Evolutionary conservation across 2,797 vertebrate genomes (phyloP), one percentile per base, ranked within the genome.

Genomic region (Limosa lapponica): DNA sequence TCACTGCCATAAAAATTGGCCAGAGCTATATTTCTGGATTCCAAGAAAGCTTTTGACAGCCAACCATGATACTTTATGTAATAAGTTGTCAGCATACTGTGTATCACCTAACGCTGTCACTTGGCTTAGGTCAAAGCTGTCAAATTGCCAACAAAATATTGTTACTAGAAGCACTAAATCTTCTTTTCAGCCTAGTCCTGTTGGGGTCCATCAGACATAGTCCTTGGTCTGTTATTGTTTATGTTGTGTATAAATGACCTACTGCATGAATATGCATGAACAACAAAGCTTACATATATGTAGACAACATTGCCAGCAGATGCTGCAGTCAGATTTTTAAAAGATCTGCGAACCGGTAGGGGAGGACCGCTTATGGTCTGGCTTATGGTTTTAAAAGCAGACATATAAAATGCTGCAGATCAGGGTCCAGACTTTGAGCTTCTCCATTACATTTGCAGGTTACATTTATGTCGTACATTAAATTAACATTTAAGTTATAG

Each of bases 1-100:
- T 89, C 69, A 64, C 97, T 97, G 97, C 97, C 98, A 97, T 97
- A 97, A 97, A 95, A 96, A 97, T 97, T 96, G 97, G 97, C 95
- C 97, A 92, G 79, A 64, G 93, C 96, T 97, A 90, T 98, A 96
- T 98, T 97, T 98, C 97, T 96, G 95, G 96, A 97, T 97, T 98
- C 97, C 96, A 97, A 97, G 97, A 97, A 97, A 97, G 95, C 97
- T 97, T 97, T 95, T 97, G 97, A 97, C 96, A 97, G 96, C 95
- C 96, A 97, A 95, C 97, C 89, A 97, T 80, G 95, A 97, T 93
- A 90, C 95, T 91, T 70, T 93, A 89, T 93, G 94, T 96, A 96
- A 97, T 96, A 96, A 97, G 97, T 97, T 97, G 96, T 97, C 97
- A 97, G 97, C 94, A 97, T 95, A 96, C 73, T 96, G 91, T 95